phyloP scores from a whole-genome alignment of 2,113 vertebrate genomes.

The Oncorhynchus tshawytscha region DNA sequence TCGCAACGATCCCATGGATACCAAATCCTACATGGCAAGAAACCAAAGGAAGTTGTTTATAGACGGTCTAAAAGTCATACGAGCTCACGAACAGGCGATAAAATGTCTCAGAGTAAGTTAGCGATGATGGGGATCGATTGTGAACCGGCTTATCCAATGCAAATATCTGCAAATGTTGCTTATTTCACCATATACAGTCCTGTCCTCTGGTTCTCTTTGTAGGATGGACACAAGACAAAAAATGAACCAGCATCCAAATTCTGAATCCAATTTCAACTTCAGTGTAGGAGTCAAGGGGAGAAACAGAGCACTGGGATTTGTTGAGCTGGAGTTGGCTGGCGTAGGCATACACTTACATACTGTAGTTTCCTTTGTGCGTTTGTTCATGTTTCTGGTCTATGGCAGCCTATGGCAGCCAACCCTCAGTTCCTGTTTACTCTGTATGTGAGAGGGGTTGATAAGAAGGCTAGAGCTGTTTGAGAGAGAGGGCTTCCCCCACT shows the following conservation, averaged over 20 bases:
- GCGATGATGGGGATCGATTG: neutral
- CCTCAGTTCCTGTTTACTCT: constrained; percentile 43
- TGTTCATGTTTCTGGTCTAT: constrained; percentile 21
- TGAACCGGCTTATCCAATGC: neutral
- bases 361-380: constrained; percentile 28
- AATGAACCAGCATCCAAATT: neutral
- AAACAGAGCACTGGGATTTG: neutral
- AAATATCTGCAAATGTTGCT: neutral
- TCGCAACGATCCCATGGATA: neutral
- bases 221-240: neutral
- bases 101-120: neutral
- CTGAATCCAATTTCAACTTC: neutral
- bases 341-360: too few species aligned
- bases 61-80: neutral
- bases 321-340: neutral
- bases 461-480: constrained; percentile 13
- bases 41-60: neutral
- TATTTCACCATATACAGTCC: neutral
- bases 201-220: neutral
- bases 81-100: neutral
- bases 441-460: constrained; percentile 40
- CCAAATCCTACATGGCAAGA: neutral
- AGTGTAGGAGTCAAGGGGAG: neutral
- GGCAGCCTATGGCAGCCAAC: constrained; percentile 29
- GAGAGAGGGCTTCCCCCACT: neutral